Evolutionary conservation across 2,113 vertebrate genomes (phyloP).

Genomic region (Myxocyprinus asiaticus): DNA sequence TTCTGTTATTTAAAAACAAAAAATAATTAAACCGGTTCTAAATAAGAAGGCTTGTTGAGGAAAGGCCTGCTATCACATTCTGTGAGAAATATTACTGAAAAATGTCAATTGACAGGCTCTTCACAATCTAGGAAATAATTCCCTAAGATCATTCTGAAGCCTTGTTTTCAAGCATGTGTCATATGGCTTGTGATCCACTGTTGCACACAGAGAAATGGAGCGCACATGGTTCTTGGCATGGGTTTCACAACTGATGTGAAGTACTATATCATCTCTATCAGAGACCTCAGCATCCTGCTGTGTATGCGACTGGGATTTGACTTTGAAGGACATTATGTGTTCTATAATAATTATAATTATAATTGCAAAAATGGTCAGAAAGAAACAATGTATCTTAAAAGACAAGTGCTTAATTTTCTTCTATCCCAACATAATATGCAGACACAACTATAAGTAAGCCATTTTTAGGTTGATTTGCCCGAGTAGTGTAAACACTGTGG

Average conservation of each 20-base stretch:
- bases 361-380: background rate
- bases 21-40: no score
- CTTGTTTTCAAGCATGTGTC: background rate
- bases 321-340: background rate
- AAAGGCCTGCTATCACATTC: no score
- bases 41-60: no score
- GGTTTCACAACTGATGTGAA: background rate
- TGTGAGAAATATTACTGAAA: background rate
- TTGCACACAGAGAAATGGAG: background rate
- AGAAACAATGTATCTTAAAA: background rate
- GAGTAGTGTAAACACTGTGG: no score
- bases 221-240: background rate
- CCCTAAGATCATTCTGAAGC: background rate
- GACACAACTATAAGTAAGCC: no score
- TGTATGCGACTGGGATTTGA: conserved; percentile 1
- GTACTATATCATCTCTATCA: background rate
- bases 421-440: no score
- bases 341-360: background rate
- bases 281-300: background rate
- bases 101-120: background rate
- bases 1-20: no score
- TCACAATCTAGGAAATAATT: conserved; percentile 11
- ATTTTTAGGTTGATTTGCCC: no score
- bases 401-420: no score
- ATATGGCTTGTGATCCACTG: background rate